A percentile compares a stretch with the other conserved stretches of the same genome.
Conservation (phyloP, 2,888 invertebrate species). For the Oscheius myriophilus region DNA sequence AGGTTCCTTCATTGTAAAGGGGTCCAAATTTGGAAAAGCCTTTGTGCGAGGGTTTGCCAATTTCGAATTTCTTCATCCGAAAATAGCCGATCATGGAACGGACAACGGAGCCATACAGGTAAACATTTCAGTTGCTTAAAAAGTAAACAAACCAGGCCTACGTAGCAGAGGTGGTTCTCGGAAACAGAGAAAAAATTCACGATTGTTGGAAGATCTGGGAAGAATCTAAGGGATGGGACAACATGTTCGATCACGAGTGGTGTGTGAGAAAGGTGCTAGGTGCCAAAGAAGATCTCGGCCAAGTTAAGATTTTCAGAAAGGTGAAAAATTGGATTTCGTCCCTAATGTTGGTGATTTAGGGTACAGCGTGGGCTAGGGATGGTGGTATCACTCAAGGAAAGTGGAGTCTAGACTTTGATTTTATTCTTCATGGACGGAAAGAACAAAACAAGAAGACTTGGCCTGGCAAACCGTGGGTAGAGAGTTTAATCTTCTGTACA, state of each 20-base stretch:
- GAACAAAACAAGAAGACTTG: constrained; percentile 24
- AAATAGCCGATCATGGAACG: constrained; percentile 45
- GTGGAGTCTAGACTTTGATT: constrained; percentile 45
- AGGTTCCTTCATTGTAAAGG: constrained; percentile 41
- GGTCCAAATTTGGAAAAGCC: constrained; percentile 34
- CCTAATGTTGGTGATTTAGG: constrained; percentile 29
- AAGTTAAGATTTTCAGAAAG: constrained; percentile 40
- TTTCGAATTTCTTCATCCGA: constrained; percentile 43
- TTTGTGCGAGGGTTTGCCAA: constrained; percentile 48
- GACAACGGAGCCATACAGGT: constrained; percentile 55
- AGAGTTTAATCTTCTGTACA: neutral
- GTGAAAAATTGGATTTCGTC: too few relatives aligned
- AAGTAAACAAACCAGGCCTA: constrained; percentile 32
- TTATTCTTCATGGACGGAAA: constrained; percentile 50
- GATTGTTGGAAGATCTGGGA: constrained; percentile 45
- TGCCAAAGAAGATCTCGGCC: constrained; percentile 35
- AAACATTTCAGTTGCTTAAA: constrained; percentile 2
- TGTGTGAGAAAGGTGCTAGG: constrained; percentile 58
- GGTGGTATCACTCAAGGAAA: constrained; percentile 38
- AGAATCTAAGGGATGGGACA: constrained; percentile 45
- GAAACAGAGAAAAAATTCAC: constrained; percentile 22
- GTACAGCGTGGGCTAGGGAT: constrained; percentile 46
- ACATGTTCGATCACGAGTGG: constrained; percentile 60
- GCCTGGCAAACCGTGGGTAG: constrained; percentile 6
- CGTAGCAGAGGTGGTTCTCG: constrained; percentile 39